phyloP scores from a whole-genome alignment of 2,113 vertebrate genomes.

The Chelonoidis abingdonii region DNA sequence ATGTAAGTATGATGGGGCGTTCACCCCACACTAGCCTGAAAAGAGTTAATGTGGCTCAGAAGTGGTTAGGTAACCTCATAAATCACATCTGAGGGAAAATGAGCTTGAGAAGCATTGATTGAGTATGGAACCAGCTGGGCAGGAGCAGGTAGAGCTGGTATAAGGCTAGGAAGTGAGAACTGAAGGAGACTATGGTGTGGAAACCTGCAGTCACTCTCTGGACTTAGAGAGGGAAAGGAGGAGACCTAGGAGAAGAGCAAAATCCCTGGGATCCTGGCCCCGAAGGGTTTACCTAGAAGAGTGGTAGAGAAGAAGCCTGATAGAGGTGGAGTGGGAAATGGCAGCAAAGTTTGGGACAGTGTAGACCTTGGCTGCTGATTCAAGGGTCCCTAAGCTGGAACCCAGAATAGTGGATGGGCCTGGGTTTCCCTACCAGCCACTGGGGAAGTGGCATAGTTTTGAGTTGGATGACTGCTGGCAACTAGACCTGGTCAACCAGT shows the following conservation, averaged over 20 bases:
- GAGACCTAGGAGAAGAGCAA: background rate
- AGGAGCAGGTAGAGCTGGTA: background rate
- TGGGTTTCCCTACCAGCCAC: too few species aligned
- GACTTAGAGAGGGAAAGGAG: background rate
- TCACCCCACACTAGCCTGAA: background rate
- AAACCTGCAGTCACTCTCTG: background rate
- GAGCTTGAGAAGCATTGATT: background rate
- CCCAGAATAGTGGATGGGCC: too few species aligned
- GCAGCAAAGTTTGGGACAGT: background rate
- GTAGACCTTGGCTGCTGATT: background rate
- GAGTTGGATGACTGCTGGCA: background rate
- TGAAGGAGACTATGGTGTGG: background rate
- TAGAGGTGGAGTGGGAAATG: background rate
- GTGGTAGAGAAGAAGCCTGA: background rate
- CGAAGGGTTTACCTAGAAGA: background rate
- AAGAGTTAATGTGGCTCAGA: background rate
- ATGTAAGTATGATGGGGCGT: background rate
- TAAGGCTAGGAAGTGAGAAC: background rate
- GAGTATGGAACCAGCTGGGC: background rate
- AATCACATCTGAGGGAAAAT: background rate
- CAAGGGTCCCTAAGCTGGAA: background rate
- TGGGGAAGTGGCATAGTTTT: background rate
- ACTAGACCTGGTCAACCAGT: too few species aligned
- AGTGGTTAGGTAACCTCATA: background rate
- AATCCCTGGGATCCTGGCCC: background rate